Percentiles rank a stretch among this genome's conserved stretches.
Conservation (phyloP, 2,797 vertebrate genomes). For the Hemibagrus guttatus region DNA sequence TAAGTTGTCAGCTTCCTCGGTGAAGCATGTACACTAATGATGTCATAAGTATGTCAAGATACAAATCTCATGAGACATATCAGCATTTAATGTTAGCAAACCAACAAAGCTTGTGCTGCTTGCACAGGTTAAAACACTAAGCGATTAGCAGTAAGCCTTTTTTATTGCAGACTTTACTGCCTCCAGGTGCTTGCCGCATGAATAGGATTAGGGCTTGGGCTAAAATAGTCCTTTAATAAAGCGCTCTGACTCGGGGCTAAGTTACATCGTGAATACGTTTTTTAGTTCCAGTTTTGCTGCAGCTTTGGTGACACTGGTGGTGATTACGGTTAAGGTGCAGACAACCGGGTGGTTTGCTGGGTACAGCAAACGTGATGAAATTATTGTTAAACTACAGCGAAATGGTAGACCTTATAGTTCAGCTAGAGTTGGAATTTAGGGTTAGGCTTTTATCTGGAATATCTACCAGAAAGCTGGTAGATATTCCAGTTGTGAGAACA, state of each 20-base stretch:
- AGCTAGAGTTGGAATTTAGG: not conserved
- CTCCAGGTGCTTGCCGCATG: slow-evolving; percentile 52
- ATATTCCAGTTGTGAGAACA: not conserved
- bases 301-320: not conserved
- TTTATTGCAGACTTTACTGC: slow-evolving; percentile 53
- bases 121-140: slow-evolving; percentile 35
- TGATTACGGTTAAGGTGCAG: not conserved
- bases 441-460: not conserved
- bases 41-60: slow-evolving; percentile 65
- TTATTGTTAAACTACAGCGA: not conserved
- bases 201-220: slow-evolving; percentile 47
- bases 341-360: not conserved
- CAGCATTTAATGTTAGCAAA: slow-evolving; percentile 56
- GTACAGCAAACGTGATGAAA: not conserved
- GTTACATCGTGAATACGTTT: slow-evolving; percentile 27
- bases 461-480: not conserved
- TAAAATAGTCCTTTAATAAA: slow-evolving; percentile 51
- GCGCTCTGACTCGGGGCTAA: slow-evolving; percentile 38
- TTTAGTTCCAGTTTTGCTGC: not conserved
- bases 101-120: not conserved
- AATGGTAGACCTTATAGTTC: not conserved
- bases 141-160: slow-evolving; percentile 50
- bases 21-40: slow-evolving; percentile 52
- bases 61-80: slow-evolving; percentile 60
- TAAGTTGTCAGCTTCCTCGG: not conserved